Evolutionary conservation across 2,113 vertebrate genomes (phyloP).

Genomic region (Ranitomeya variabilis): DNA sequence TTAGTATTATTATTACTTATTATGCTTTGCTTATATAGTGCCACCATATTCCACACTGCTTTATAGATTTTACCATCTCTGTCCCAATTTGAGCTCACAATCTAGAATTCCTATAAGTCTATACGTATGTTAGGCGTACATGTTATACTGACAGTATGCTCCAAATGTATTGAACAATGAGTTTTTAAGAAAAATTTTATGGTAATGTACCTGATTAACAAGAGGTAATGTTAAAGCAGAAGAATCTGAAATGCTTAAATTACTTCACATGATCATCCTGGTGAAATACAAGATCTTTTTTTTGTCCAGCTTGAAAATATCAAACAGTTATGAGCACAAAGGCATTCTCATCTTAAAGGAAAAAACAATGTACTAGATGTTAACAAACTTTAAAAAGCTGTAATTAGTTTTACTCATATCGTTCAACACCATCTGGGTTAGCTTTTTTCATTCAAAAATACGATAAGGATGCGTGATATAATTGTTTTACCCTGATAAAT

Average conservation of each 20-base stretch:
- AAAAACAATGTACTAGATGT: neutral
- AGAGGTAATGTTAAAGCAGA: neutral
- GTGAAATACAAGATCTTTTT: neutral
- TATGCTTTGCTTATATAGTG: no score
- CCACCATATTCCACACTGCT: no score
- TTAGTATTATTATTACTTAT: no score
- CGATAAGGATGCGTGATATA: conserved; percentile 8
- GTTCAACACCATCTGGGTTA: conserved; percentile 24
- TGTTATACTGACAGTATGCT: no score
- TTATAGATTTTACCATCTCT: no score
- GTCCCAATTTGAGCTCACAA: no score
- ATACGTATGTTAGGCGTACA: no score
- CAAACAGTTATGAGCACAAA: neutral
- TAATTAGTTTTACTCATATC: conserved; percentile 13
- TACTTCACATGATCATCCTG: neutral
- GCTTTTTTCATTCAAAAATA: neutral
- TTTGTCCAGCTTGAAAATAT: neutral
- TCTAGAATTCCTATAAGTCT: no score
- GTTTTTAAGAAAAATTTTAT: neutral
- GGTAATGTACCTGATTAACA: neutral
- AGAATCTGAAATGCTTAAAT: neutral
- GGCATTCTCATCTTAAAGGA: neutral
- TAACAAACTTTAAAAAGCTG: neutral
- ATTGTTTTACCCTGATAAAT: neutral
- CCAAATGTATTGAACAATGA: no score